phyloP scores from a whole-genome alignment of 2,888 invertebrate genomes.

The Acheta domesticus region DNA sequence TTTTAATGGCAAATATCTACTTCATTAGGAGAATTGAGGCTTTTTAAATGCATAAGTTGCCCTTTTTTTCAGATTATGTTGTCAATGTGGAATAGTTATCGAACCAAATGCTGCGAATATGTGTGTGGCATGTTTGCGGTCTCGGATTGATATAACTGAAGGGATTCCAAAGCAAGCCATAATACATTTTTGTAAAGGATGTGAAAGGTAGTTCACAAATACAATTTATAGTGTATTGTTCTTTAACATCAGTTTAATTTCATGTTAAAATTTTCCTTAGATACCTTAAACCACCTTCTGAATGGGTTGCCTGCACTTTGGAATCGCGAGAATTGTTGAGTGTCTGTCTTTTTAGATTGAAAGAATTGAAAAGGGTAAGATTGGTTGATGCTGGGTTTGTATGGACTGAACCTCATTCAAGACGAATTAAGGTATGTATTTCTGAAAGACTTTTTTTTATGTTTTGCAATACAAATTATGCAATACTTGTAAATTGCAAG shows the following conservation, averaged over 20 bases:
- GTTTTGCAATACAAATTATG: neutral
- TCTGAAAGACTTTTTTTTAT: neutral
- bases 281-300: slow-evolving; percentile 87
- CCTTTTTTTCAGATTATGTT: slow-evolving; percentile 67
- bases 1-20: too few species aligned
- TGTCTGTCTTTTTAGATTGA: slow-evolving; percentile 88
- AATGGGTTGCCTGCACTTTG: slow-evolving; percentile 80
- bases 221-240: too few species aligned
- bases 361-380: slow-evolving; percentile 83
- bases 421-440: slow-evolving; percentile 76
- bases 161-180: slow-evolving; percentile 92
- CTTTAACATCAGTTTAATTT: neutral
- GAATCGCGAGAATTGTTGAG: slow-evolving; percentile 88
- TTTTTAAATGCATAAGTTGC: neutral
- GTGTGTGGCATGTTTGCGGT: slow-evolving; percentile 91
- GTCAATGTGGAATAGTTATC: slow-evolving; percentile 88
- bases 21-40: too few species aligned
- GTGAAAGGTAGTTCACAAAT: slow-evolving; percentile 68
- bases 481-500: too few species aligned
- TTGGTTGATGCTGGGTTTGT: slow-evolving; percentile 94
- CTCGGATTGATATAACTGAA: slow-evolving; percentile 91
- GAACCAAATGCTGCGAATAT: slow-evolving; percentile 96
- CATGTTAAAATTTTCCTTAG: slow-evolving; percentile 44
- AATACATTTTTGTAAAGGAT: slow-evolving; percentile 85
- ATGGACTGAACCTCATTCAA: slow-evolving; percentile 99